Evolutionary conservation across 2,797 vertebrate species (phyloP).

Genomic region (Xenentodon cancila): DNA sequence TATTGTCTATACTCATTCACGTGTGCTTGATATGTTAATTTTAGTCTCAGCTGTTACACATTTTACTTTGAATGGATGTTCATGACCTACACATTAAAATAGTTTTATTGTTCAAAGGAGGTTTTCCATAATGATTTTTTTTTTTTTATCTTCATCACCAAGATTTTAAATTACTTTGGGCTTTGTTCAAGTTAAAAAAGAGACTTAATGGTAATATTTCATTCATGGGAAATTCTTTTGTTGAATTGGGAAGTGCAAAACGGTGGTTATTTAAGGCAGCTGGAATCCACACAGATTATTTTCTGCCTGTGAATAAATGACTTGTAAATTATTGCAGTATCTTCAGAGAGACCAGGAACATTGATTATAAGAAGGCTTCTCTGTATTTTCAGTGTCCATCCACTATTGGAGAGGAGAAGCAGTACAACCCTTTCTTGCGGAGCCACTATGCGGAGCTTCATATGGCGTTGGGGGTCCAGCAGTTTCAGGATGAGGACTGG

Average conservation of each 20-base stretch:
- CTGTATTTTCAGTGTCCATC: constrained; percentile 87
- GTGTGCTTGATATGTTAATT: too few species aligned
- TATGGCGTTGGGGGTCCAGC: constrained; percentile 86
- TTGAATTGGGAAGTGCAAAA: background rate
- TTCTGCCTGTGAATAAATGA: too few species aligned
- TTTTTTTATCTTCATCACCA: too few species aligned
- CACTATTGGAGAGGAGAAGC: constrained; percentile 91
- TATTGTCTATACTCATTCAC: too few species aligned
- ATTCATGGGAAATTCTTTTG: too few species aligned
- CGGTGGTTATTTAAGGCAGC: constrained; percentile 4
- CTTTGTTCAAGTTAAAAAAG: too few species aligned
- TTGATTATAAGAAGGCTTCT: background rate
- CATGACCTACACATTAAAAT: background rate
- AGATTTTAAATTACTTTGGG: too few species aligned
- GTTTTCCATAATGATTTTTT: background rate
- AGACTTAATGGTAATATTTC: too few species aligned
- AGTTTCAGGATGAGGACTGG: constrained; percentile 79
- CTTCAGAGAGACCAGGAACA: constrained; percentile 5
- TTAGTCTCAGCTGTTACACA: too few species aligned
- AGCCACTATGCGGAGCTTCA: constrained; percentile 88
- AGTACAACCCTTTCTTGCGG: constrained; percentile 94
- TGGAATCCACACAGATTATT: background rate
- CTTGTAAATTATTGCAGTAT: too few species aligned
- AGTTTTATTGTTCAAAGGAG: background rate
- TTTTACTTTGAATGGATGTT: too few species aligned